phyloP scores from a whole-genome alignment of 2,888 invertebrate genomes.

The Sarcophaga caerulescens region DNA sequence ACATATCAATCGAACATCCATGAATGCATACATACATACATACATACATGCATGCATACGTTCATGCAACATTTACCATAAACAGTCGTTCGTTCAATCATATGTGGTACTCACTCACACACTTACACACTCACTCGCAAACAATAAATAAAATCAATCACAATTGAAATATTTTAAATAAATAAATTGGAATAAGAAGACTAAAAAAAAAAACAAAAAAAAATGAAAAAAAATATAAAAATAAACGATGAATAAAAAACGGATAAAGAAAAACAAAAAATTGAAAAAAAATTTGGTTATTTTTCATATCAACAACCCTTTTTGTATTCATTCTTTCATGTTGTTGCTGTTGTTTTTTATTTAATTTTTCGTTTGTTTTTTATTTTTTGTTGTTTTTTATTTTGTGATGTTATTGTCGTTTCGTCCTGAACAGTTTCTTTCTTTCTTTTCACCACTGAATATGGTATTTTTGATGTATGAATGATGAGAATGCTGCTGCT shows the following conservation, averaged over 20 bases:
- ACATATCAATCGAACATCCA: conserved; percentile 63
- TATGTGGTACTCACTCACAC: background rate
- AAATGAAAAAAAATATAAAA: conserved; percentile 21
- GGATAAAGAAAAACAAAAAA: conserved; percentile 12
- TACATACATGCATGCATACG: conserved; percentile 1
- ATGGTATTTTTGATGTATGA: conserved; percentile 46
- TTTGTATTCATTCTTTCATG: conserved; percentile 22
- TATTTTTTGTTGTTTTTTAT: background rate
- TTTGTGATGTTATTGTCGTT: conserved; percentile 23
- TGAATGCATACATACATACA: background rate
- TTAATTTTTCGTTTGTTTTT: conserved; percentile 7
- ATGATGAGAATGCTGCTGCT: conserved; percentile 21
- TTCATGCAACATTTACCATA: background rate
- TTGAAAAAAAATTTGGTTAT: conserved; percentile 42
- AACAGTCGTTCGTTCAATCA: conserved; percentile 18
- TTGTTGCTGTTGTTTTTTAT: conserved; percentile 18
- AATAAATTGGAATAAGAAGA: conserved; percentile 38
- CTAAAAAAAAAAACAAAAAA: conserved; percentile 13
- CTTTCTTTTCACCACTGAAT: conserved; percentile 8
- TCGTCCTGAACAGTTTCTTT: conserved; percentile 45
- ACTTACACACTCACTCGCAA: conserved; percentile 7
- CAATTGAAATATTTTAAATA: conserved; percentile 67
- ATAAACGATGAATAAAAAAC: background rate
- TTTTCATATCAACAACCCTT: conserved; percentile 48
- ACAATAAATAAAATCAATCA: conserved; percentile 66